phyloP scores from a whole-genome alignment of 2,113 vertebrate species.

The human region GRCh38 chr12:19515501-19516000 shows the following conservation, averaged over 20 bases:
- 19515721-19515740: not conserved
- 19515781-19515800: not conserved
- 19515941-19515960: too few species aligned
- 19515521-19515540: not conserved
- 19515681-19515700: not conserved
- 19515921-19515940: too few species aligned
- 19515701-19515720: not conserved
- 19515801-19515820: not conserved
- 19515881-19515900: too few species aligned
- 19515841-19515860: too few species aligned
- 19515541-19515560: not conserved
- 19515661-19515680: not conserved
- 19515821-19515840: too few species aligned
- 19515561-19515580: not conserved
- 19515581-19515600: not conserved
- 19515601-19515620: not conserved
- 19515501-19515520: not conserved
- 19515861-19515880: too few species aligned
- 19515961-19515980: too few species aligned
- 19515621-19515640: not conserved
- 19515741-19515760: not conserved
- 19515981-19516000: too few species aligned
- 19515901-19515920: too few species aligned
- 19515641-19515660: not conserved
- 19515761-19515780: not conserved